Percentiles rank a stretch among this genome's conserved stretches.
These are phyloP conservation scores for Mycteria americana DNA, from an alignment of 2,797 vertebrate species.

Conservation along the genomic window DNA sequence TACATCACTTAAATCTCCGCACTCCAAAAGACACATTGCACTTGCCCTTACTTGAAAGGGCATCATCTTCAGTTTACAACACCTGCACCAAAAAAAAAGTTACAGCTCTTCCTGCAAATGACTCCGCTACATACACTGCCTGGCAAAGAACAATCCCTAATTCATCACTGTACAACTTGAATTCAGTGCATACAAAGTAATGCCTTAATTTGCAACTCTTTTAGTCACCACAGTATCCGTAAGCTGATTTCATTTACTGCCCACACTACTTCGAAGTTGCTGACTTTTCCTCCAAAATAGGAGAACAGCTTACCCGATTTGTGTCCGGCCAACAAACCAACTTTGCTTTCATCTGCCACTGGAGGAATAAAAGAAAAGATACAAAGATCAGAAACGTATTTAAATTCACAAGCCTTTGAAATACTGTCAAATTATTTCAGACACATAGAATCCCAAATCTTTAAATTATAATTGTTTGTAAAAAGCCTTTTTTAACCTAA, in stretches of 20 bases:
- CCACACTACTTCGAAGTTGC: neutral
- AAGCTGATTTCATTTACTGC: constrained; percentile 64
- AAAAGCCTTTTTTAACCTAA: neutral
- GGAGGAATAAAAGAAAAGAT: constrained; percentile 64
- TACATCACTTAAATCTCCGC: neutral
- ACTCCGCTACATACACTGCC: neutral
- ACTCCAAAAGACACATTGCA: neutral
- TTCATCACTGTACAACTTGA: constrained; percentile 40
- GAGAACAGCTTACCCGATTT: constrained; percentile 80
- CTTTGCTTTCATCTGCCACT: constrained; percentile 93
- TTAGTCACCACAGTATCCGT: constrained; percentile 39
- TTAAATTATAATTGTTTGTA: constrained; percentile 41
- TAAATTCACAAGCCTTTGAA: constrained; percentile 55
- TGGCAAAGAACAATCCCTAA: constrained; percentile 35
- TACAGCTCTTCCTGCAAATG: constrained; percentile 41
- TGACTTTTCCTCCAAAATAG: constrained; percentile 26
- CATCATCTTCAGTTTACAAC: neutral
- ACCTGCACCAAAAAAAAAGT: constrained; percentile 18
- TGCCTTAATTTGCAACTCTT: constrained; percentile 64
- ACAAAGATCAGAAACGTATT: constrained; percentile 54
- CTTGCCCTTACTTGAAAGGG: neutral
- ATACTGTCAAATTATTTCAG: constrained; percentile 49
- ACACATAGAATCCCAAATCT: constrained; percentile 32
- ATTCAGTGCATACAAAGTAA: constrained; percentile 16
- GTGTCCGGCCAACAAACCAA: constrained; percentile 78